phyloP scores from a whole-genome alignment of 2,888 invertebrate genomes.

The Trilocha varians region DNA sequence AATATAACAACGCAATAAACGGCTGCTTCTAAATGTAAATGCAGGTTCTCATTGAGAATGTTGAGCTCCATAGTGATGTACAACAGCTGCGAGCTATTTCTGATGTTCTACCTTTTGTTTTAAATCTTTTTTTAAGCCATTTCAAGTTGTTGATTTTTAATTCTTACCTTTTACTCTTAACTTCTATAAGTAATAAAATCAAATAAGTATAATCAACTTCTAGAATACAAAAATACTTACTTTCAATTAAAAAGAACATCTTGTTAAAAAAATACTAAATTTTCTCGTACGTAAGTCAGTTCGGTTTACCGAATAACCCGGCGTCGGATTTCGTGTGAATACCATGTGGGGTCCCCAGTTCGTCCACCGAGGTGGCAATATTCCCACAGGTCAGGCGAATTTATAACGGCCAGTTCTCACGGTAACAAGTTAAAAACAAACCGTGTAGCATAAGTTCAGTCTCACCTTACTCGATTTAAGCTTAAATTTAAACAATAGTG shows the following conservation, averaged over 20 bases:
- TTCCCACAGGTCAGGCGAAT: neutral
- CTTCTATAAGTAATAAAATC: no score
- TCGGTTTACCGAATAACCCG: conserved; percentile 24
- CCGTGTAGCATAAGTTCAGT: neutral
- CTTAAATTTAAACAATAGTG: neutral
- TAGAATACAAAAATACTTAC: no score
- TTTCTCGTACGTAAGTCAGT: neutral
- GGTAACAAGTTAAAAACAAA: neutral
- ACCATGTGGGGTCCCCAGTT: conserved; percentile 34
- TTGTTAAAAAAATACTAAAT: neutral
- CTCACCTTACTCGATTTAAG: neutral
- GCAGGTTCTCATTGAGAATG: no score
- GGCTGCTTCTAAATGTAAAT: no score
- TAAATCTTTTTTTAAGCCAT: neutral
- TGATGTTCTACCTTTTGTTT: neutral
- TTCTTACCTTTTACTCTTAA: neutral
- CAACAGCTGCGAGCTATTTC: neutral
- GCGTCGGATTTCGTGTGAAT: conserved; percentile 29
- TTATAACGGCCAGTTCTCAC: neutral
- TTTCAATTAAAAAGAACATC: no score
- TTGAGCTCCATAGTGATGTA: no score
- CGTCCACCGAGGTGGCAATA: neutral
- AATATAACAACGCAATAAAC: no score
- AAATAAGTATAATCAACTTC: no score
- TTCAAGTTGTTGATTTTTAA: neutral